Evolutionary conservation across 2,797 vertebrate genomes (phyloP).

Genomic region (Florisuga fusca): DNA sequence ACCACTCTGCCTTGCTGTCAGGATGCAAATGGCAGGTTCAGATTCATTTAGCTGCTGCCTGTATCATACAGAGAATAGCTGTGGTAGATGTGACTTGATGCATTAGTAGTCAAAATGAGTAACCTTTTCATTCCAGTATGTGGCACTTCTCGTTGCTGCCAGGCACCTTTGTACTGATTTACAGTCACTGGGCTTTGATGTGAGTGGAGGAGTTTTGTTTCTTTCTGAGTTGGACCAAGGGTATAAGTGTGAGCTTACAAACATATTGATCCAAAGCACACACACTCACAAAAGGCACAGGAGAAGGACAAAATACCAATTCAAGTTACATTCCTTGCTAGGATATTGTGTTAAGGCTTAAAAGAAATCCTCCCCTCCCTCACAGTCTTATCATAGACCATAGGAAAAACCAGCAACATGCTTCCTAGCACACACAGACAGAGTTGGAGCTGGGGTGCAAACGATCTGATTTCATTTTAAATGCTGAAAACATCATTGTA

Average conservation of each 20-base stretch:
- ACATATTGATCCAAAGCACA: not conserved
- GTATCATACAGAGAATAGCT: not conserved
- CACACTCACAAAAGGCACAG: not conserved
- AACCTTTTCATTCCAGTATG: not conserved
- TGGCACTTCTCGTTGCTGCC: not conserved
- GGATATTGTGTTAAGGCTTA: not conserved
- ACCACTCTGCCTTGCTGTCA: not conserved
- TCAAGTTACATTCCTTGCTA: not conserved
- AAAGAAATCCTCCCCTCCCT: not conserved
- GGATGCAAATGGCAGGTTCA: not conserved
- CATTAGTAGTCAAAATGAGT: conserved; percentile 23
- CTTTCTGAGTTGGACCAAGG: not conserved
- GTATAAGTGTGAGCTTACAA: not conserved
- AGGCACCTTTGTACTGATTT: conserved; percentile 20
- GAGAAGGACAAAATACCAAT: not conserved
- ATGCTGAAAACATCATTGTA: not conserved
- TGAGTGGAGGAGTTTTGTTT: not conserved
- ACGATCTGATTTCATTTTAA: not conserved
- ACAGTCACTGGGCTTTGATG: not conserved
- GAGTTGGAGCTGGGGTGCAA: not conserved
- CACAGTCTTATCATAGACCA: not conserved
- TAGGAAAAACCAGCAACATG: not conserved
- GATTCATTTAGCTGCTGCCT: not conserved
- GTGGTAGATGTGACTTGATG: not conserved
- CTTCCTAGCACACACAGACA: not conserved